Conservation (phyloP, 2,797 vertebrate species). For the Lacerta viridis region DNA sequence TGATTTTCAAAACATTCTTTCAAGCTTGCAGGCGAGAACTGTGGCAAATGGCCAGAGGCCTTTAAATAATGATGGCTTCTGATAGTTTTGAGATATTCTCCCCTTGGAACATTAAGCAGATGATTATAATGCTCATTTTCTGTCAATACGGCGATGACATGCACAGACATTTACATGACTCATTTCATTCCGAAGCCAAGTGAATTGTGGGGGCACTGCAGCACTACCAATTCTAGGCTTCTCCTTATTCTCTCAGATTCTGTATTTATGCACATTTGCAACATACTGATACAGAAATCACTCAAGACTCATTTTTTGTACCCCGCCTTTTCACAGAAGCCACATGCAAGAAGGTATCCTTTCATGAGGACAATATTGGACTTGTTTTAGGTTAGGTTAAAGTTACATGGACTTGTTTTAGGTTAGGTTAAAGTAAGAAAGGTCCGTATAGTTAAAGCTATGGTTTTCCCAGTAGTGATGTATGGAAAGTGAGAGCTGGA, state of each 20-base stretch:
- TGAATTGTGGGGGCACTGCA: constrained; percentile 24
- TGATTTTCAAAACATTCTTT: background rate
- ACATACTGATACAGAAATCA: background rate
- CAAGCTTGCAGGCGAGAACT: background rate
- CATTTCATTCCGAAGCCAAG: background rate
- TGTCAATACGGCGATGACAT: constrained; percentile 43
- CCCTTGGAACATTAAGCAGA: background rate
- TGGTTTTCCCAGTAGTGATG: too few relatives aligned
- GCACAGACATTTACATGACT: constrained; percentile 37
- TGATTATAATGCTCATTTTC: background rate
- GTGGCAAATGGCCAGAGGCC: constrained; percentile 14
- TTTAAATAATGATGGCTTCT: constrained; percentile 11
- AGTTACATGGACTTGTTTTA: too few relatives aligned
- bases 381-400: too few relatives aligned
- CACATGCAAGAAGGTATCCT: too few relatives aligned
- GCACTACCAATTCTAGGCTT: constrained; percentile 18
- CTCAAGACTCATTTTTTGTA: background rate
- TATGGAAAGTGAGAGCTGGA: too few relatives aligned
- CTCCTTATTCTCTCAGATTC: constrained; percentile 12
- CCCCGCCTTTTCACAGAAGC: background rate
- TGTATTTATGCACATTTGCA: constrained; percentile 4
- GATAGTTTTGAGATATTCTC: background rate
- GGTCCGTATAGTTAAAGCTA: too few relatives aligned
- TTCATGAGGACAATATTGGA: too few relatives aligned
- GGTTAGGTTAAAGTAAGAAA: too few relatives aligned